phyloP scores from a whole-genome alignment of 1,140 invertebrate genomes.

The Manduca sexta region DNA sequence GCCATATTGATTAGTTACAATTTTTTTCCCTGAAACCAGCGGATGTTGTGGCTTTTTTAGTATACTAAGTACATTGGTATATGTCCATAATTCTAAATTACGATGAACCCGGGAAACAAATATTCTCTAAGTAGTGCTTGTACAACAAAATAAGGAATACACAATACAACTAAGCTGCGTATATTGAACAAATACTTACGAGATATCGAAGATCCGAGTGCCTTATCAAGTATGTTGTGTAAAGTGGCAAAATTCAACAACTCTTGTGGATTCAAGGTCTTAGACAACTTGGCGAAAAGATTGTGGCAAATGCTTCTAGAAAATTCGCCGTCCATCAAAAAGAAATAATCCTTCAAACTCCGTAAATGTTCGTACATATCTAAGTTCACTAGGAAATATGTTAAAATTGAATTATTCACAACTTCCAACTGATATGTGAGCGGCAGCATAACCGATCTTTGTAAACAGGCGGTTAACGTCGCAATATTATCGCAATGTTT shows the following conservation, averaged over 20 bases:
- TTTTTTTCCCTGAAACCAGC: too few relatives aligned
- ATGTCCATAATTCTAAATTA: too few relatives aligned
- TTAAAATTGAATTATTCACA: slow-evolving; percentile 81
- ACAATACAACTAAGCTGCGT: background rate
- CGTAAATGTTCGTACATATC: slow-evolving; percentile 80
- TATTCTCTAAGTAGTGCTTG: too few relatives aligned
- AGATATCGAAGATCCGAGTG: slow-evolving; percentile 71
- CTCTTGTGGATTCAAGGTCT: slow-evolving; percentile 76
- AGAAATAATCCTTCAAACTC: slow-evolving; percentile 82
- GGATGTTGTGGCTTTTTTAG: too few relatives aligned
- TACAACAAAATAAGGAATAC: too few relatives aligned
- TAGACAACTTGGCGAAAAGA: slow-evolving; percentile 77
- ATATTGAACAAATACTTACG: slow-evolving; percentile 36
- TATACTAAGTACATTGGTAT: too few relatives aligned
- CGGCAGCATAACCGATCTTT: slow-evolving; percentile 80
- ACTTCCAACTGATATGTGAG: slow-evolving; percentile 79
- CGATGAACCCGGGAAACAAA: too few relatives aligned
- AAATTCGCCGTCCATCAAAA: slow-evolving; percentile 85
- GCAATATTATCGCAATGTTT: slow-evolving; percentile 62
- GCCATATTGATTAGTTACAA: too few relatives aligned
- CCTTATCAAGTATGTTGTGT: slow-evolving; percentile 79
- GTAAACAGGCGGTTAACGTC: slow-evolving; percentile 76
- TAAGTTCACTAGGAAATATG: slow-evolving; percentile 79
- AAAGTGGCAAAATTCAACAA: slow-evolving; percentile 79
- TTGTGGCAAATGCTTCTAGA: slow-evolving; percentile 79